Evolutionary conservation across 37 sponge, comb jelly and placozoan genomes (phyloP), one percentile per base, ranked within the genome.

Genomic region (Agelas oroides): DNA sequence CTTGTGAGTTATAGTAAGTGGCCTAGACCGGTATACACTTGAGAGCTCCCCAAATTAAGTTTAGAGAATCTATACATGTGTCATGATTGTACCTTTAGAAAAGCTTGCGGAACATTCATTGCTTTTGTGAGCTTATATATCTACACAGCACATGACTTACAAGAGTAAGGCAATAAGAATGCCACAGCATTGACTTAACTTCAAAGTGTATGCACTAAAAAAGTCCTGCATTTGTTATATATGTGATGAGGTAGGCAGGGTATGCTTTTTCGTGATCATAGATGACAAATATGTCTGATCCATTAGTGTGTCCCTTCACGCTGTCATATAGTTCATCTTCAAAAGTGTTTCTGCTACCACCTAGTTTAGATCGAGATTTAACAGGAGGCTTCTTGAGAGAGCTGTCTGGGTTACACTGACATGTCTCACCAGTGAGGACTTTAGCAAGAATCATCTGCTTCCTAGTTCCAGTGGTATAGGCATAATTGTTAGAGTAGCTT

Each of bases 251-350:
- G 62, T 94, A 94, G 24, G 82, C 81, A 13, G 94, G 94, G 68
- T 94, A 94, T 19, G 90, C 81, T 56, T 90, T 86, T 56, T 77
- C 86, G 80, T 94, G 82, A 52, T 94, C 86, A 83, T 94, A 94
- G 1, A 85, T 76, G 53, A 94, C 87, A 70, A 78, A 94, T 25
- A 94, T 78, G 23, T 79, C 56, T 23, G 82, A 73, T 2, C 86
- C 84, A 41, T 71, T 41, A 17, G 88, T 74, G 5, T 41, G 8
- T 24, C 90, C 94, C 3, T 36, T 70, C 5, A 94, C 88, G 53
- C 84, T 85, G 84, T 94, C 94, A 55, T 90, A 94, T 28, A 67
- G 75, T 21, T 84, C 78, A 34, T 64, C 64, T 27, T 27, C 83
- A 58, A 79, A 59, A 2, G 28, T 23, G 46, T 46, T 46, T 1